Evolutionary conservation across 1,140 invertebrate genomes (phyloP).

Genomic region (Glossosoma conforme): DNA sequence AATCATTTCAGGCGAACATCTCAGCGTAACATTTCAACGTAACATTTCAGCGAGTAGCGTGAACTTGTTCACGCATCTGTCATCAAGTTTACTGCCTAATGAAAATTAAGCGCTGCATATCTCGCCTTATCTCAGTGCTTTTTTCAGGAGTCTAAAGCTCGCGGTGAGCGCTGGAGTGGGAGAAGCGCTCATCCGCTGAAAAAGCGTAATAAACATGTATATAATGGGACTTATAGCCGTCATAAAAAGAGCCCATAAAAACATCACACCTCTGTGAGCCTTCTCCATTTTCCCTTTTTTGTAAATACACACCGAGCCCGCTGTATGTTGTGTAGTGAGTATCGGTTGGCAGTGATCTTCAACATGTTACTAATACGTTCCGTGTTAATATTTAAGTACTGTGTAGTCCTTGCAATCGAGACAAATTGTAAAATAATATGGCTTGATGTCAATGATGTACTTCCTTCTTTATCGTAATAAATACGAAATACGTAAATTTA

Average conservation of each 20-base stretch:
- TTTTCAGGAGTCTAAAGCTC: slow-evolving; percentile 4
- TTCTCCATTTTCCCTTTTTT: slow-evolving; percentile 15
- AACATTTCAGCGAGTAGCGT: too few relatives aligned
- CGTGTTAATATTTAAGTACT: too few relatives aligned
- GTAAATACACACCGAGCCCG: slow-evolving; percentile 2
- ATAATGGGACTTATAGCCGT: slow-evolving; percentile 32
- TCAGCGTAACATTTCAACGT: too few relatives aligned
- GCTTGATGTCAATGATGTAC: too few relatives aligned
- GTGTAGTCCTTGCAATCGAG: too few relatives aligned
- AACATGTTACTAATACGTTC: too few relatives aligned
- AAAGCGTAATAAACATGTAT: slow-evolving; percentile 33
- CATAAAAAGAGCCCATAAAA: slow-evolving; percentile 32
- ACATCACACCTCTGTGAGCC: slow-evolving; percentile 31
- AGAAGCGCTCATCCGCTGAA: slow-evolving; percentile 22
- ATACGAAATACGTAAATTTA: too few relatives aligned
- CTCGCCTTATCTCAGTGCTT: slow-evolving; percentile 25
- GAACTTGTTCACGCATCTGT: slow-evolving; percentile 11
- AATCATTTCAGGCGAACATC: too few relatives aligned
- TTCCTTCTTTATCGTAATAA: too few relatives aligned
- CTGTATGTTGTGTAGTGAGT: too few relatives aligned
- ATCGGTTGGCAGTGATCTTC: too few relatives aligned
- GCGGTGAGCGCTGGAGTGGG: slow-evolving; percentile 3
- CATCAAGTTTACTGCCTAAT: slow-evolving; percentile 14
- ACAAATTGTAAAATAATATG: too few relatives aligned
- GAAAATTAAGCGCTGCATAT: slow-evolving; percentile 30